A percentile compares a stretch with the other conserved stretches of the same genome.
phyloP scores from a whole-genome alignment of 2,797 vertebrate genomes.

The Enteromius thamalakanensis region DNA sequence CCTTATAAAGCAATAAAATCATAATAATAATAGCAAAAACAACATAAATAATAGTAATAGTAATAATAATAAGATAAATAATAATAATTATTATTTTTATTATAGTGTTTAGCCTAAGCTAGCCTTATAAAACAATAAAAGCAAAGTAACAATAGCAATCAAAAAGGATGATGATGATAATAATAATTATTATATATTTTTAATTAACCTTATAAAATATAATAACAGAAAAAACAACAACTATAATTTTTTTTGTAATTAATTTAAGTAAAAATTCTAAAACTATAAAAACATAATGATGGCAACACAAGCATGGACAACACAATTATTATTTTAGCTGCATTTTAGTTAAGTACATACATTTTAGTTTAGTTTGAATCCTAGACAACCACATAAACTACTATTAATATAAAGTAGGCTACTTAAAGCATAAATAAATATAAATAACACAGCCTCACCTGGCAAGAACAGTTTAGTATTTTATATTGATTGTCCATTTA shows the following conservation, averaged over 20 bases:
- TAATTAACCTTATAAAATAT: too few relatives aligned
- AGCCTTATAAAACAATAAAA: not conserved
- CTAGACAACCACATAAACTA: not conserved
- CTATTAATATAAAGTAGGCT: not conserved
- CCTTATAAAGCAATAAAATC: not conserved
- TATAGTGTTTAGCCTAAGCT: not conserved
- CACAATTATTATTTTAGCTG: not conserved
- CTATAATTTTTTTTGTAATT: too few relatives aligned
- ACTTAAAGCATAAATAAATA: not conserved
- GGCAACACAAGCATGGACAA: not conserved
- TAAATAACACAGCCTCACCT: not conserved
- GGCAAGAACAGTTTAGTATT: not conserved
- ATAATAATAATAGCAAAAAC: not conserved
- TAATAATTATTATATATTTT: too few relatives aligned
- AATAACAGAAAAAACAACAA: not conserved
- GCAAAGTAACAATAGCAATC: not conserved
- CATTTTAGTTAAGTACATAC: not conserved
- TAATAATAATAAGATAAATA: not conserved
- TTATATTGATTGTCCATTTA: not conserved
- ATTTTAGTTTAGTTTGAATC: not conserved
- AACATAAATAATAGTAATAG: not conserved
- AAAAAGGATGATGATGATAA: too few relatives aligned
- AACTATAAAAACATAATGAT: not conserved
- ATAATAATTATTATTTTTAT: not conserved
- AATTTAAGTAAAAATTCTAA: not conserved